Percentiles rank a stretch among this genome's conserved stretches.
Conservation (phyloP, 92 coral and sea anemone species). For the Pocillopora grandis region DNA sequence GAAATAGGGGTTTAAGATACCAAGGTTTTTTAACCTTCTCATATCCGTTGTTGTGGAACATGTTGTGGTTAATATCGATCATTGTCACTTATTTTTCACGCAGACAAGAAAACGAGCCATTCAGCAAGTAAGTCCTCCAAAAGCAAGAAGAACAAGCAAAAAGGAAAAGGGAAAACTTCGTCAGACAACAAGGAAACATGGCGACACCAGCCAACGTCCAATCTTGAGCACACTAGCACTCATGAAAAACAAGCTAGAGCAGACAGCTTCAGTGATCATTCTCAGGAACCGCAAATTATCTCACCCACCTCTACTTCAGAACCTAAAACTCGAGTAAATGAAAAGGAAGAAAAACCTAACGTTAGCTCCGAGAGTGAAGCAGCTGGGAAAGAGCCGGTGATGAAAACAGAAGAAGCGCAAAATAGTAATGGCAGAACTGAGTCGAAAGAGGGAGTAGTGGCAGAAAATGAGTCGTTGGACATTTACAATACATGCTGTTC, state of each 20-base stretch:
- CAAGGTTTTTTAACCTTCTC: too few species aligned
- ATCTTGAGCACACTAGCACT: not conserved
- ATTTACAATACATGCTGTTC: not conserved
- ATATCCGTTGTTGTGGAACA: too few species aligned
- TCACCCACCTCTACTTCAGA: not conserved
- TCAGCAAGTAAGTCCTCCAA: conserved; percentile 62
- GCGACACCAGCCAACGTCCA: conserved; percentile 7
- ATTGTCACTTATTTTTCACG: not conserved
- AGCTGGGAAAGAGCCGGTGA: not conserved
- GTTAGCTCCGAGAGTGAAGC: not conserved
- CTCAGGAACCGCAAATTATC: not conserved
- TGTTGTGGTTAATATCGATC: too few species aligned
- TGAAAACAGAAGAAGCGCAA: not conserved
- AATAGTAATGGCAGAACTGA: not conserved
- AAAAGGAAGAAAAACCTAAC: not conserved
- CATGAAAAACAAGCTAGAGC: not conserved
- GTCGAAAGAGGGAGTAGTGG: not conserved
- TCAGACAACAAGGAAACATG: conserved; percentile 29
- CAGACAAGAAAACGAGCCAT: conserved; percentile 50
- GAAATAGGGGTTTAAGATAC: too few species aligned
- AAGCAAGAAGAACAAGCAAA: conserved; percentile 69
- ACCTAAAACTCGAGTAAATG: not conserved
- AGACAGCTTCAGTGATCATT: not conserved
- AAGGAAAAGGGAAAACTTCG: conserved; percentile 49
- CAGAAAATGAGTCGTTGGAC: not conserved